Conservation (phyloP, 2,888 invertebrate species). For the Allygus modestus region DNA sequence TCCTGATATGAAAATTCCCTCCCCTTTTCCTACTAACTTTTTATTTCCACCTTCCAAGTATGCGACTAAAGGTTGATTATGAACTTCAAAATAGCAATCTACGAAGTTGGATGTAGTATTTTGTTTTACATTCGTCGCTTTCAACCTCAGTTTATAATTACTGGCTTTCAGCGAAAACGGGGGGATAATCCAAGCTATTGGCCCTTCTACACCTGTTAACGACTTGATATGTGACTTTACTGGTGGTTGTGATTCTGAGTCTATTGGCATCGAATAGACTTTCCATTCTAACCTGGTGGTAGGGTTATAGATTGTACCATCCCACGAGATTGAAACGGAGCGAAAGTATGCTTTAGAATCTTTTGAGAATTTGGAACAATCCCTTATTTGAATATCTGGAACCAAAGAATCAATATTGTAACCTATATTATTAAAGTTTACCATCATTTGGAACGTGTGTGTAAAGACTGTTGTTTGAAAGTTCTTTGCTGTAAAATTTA, state of each 20-base stretch:
- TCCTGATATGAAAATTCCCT: background rate
- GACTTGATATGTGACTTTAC: background rate
- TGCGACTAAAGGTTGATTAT: background rate
- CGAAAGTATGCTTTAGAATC: background rate
- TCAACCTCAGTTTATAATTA: background rate
- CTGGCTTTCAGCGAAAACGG: background rate
- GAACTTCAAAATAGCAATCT: background rate
- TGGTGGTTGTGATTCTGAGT: background rate
- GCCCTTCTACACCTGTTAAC: background rate
- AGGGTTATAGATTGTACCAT: background rate
- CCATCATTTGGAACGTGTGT: background rate
- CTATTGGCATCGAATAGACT: background rate
- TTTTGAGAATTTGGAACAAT: background rate
- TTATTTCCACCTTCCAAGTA: conserved; percentile 10
- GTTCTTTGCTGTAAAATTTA: no score
- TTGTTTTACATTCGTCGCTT: background rate
- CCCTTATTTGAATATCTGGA: background rate
- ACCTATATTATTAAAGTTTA: background rate
- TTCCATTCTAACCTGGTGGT: background rate
- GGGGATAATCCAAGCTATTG: background rate
- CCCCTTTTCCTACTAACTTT: background rate
- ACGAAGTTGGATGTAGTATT: background rate
- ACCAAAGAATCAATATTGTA: background rate
- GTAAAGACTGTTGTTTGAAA: no score
- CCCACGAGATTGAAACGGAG: background rate